Base-by-base conservation (phyloP, 2,888 invertebrate species). In the Drosophila tripunctata region DNA sequence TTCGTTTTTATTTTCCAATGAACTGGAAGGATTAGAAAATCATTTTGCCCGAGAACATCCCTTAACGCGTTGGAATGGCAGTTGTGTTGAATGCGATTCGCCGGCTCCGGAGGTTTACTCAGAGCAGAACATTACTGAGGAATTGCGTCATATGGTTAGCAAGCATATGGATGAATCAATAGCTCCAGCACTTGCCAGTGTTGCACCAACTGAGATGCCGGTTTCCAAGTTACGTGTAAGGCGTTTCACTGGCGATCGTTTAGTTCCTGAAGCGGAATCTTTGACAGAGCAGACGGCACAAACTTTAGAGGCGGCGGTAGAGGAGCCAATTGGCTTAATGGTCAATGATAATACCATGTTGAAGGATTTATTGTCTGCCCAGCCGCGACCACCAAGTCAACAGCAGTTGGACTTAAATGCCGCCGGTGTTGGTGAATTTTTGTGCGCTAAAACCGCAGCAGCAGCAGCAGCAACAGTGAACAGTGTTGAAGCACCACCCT, bases 11-110 rank as follows among this genome's bases (percentile, higher is more conserved):
- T 90, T 85, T 44, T 89, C 89, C 0, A 85, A 88, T 44, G 88
- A 90, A 27, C 67, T 89, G 2, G 75, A 88, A 30, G 88, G 90
- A 0, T 72, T 92, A 5, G 81, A 90, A 30, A 87, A 78, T 47
- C 92, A 92, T 66, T 87, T 90, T 44, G 51, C 76, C 2, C 40
- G 56, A n/a, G 88, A 90, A 0, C 92, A 92, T 76, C 72, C 80
- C 0, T 45, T 61, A n/a, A 92, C 93, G 22, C 87, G 83, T 17
- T 94, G 94, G 94, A 92, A 92, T 64, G 94, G 94, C 1, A 92
- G 91, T 75, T 94, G 94, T 78, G 89, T 79, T 47, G 72, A 92
- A 8, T 94, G 94, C 70, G 91, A 92, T 78, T 24, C 52, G 2
- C 63, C 80, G 15, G 22, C 76, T 1, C 21, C 27, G n/a, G 12